Conservation (phyloP, 2,888 invertebrate species). For the Peribatodes rhomboidaria region DNA sequence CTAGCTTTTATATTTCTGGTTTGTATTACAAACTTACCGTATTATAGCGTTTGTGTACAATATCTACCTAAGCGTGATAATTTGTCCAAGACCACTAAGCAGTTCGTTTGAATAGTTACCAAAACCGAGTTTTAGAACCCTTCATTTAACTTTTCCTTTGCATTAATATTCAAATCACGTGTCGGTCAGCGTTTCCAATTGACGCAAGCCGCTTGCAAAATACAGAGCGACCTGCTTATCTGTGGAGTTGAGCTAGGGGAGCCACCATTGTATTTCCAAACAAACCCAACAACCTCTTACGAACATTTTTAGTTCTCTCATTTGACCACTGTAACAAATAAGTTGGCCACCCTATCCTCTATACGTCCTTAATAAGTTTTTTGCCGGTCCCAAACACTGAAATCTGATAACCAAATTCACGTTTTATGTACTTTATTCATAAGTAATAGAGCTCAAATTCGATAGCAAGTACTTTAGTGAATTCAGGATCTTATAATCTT, state of each 20-base stretch:
- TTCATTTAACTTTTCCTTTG: constrained; percentile 9
- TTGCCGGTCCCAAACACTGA: constrained; percentile 6
- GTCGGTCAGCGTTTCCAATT: constrained; percentile 33
- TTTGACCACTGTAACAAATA: no score
- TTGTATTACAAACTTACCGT: no score
- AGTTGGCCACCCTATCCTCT: not conserved
- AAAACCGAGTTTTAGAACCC: constrained; percentile 11
- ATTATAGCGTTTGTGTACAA: no score
- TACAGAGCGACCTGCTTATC: not conserved
- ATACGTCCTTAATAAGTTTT: no score
- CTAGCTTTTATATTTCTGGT: no score
- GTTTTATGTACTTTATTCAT: constrained; percentile 10
- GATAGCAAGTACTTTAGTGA: not conserved
- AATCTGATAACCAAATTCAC: constrained; percentile 11
- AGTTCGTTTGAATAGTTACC: not conserved
- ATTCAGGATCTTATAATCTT: constrained; percentile 1
- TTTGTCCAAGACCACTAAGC: not conserved
- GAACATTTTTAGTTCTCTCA: not conserved
- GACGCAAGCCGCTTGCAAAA: constrained; percentile 26
- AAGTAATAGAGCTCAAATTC: constrained; percentile 1
- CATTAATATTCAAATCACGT: constrained; percentile 29
- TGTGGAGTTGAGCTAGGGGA: not conserved
- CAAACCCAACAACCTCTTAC: no score
- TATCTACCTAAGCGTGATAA: not conserved
- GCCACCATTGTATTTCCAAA: not conserved